Percentiles rank a stretch among this genome's conserved stretches.
Conservation (phyloP, 2,113 vertebrate species). For the Addax nasomaculatus region DNA sequence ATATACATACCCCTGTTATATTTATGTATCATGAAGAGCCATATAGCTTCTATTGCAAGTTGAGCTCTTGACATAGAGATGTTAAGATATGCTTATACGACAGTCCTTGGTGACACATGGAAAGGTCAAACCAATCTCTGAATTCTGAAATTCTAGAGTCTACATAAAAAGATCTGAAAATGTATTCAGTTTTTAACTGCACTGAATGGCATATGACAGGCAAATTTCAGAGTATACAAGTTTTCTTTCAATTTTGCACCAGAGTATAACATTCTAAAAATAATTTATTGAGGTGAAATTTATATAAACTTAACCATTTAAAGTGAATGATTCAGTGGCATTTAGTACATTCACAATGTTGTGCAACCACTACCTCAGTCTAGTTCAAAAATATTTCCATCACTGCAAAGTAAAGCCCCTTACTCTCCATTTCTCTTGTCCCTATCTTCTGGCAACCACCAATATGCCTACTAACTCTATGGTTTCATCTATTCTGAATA, state of each 20-base stretch:
- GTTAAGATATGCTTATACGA: neutral
- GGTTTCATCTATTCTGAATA: neutral
- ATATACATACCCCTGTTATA: neutral
- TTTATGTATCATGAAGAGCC: neutral
- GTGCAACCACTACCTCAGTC: neutral
- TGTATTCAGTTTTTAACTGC: constrained; percentile 11
- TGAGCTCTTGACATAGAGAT: neutral
- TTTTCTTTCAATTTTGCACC: constrained; percentile 9
- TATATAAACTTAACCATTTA: neutral
- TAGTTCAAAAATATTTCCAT: neutral
- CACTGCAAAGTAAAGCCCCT: neutral
- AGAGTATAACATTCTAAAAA: neutral
- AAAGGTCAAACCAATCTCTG: constrained; percentile 6
- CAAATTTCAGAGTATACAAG: neutral
- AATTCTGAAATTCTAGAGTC: constrained; percentile 7
- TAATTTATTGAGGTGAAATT: neutral
- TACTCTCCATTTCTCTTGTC: neutral
- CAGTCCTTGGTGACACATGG: neutral
- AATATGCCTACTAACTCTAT: neutral
- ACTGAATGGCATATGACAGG: neutral
- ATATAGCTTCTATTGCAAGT: neutral
- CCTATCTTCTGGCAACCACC: neutral
- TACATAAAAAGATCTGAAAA: neutral
- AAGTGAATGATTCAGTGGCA: neutral
- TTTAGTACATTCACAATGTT: neutral